These are phyloP conservation scores for Odontothrips loti DNA, from an alignment of 2,888 invertebrate species.

Conservation along the genomic window DNA sequence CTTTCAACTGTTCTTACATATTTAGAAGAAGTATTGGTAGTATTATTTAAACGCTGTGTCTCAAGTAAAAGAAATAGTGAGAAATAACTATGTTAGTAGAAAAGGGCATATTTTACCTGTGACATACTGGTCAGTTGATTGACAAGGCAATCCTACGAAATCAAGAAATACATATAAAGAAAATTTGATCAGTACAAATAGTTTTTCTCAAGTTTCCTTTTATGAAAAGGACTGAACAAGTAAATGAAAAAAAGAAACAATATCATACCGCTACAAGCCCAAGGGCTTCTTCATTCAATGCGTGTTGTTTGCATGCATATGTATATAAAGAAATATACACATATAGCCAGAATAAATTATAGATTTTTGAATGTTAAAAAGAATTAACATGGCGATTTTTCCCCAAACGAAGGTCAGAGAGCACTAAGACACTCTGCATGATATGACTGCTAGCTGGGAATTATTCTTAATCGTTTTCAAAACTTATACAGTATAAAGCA, in stretches of 20 bases:
- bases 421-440: not conserved
- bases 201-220: slow-evolving; percentile 21
- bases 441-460: slow-evolving; percentile 16
- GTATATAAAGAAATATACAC: not conserved
- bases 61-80: slow-evolving; percentile 27
- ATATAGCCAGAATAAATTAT: slow-evolving; percentile 21
- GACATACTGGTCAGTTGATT: slow-evolving; percentile 24
- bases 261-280: not conserved
- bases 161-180: not conserved
- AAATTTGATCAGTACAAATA: slow-evolving; percentile 25
- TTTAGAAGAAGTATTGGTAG: slow-evolving; percentile 21
- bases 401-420: not conserved
- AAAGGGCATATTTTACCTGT: slow-evolving; percentile 18
- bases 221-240: slow-evolving; percentile 4
- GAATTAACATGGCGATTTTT: not conserved
- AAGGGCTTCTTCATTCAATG: slow-evolving; percentile 7
- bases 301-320: slow-evolving; percentile 1
- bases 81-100: slow-evolving; percentile 23
- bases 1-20: slow-evolving; percentile 20
- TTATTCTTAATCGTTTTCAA: not conserved
- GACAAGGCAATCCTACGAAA: slow-evolving; percentile 17
- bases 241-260: not conserved
- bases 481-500: slow-evolving; percentile 11
- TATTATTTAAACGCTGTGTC: slow-evolving; percentile 22
- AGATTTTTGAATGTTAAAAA: not conserved